phyloP scores from a whole-genome alignment of 2,888 invertebrate genomes.

The Physocephala rufipes region DNA sequence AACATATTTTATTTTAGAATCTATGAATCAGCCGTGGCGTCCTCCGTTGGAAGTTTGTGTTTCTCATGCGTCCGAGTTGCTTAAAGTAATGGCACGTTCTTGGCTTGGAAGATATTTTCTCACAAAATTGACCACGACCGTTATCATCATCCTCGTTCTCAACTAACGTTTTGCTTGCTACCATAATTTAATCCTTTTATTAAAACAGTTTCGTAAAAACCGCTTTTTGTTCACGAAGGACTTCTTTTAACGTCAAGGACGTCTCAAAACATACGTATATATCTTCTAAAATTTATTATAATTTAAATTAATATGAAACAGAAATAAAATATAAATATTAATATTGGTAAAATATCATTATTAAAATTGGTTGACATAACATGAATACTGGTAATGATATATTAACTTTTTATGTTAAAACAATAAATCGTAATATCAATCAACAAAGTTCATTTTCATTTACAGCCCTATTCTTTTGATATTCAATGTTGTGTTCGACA shows the following conservation, averaged over 20 bases:
- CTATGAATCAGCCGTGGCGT: conserved; percentile 87
- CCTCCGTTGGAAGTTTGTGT: conserved; percentile 93
- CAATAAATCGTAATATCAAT: too few species aligned
- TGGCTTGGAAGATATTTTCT: conserved; percentile 85
- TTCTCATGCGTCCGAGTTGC: conserved; percentile 88
- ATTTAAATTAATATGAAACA: conserved; percentile 30
- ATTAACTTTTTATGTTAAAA: too few species aligned
- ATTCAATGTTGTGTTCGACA: too few species aligned
- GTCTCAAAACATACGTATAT: conserved; percentile 23
- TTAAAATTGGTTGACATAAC: too few species aligned
- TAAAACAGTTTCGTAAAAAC: conserved; percentile 34
- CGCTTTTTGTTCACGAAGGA: conserved; percentile 25
- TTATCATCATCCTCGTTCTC: conserved; percentile 55
- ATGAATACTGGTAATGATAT: too few species aligned
- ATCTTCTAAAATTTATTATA: conserved; percentile 37
- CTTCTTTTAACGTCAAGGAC: conserved; percentile 14
- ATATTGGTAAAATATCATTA: too few species aligned
- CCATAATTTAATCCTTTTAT: conserved; percentile 47
- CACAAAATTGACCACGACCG: conserved; percentile 65
- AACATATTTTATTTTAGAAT: conserved; percentile 72
- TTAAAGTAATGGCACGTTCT: conserved; percentile 88
- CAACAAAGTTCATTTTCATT: too few species aligned
- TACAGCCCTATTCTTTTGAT: too few species aligned
- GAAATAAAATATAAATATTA: conserved; percentile 25
- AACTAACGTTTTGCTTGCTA: conserved; percentile 51